Evolutionary conservation across 2,888 invertebrate species (phyloP).

Genomic region (Thyatira batis): DNA sequence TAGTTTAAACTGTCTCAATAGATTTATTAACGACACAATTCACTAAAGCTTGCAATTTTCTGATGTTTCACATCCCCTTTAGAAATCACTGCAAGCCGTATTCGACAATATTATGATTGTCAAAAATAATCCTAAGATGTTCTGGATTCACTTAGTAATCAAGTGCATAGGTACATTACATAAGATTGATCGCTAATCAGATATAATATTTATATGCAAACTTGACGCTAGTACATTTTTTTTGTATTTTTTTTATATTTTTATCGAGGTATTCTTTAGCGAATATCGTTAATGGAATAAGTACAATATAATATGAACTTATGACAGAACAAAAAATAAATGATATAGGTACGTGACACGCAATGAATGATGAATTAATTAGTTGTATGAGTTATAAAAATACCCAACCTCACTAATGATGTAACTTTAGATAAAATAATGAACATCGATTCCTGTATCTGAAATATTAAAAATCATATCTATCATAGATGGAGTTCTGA

Average conservation of each 20-base stretch:
- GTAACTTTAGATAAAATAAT: conserved; percentile 45
- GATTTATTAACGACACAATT: conserved; percentile 35
- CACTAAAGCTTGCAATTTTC: conserved; percentile 46
- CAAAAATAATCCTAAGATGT: conserved; percentile 60
- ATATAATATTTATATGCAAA: conserved; percentile 76
- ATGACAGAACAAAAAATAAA: conserved; percentile 63
- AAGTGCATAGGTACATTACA: conserved; percentile 78
- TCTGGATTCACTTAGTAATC: conserved; percentile 48
- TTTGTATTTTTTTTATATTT: conserved; percentile 65
- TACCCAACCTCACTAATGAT: conserved; percentile 69
- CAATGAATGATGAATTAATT: conserved; percentile 64
- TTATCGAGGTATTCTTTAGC: conserved; percentile 71
- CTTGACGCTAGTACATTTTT: conserved; percentile 65
- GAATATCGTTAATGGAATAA: conserved; percentile 79
- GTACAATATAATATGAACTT: conserved; percentile 78
- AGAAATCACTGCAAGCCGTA: conserved; percentile 45
- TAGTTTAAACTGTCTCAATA: conserved; percentile 14
- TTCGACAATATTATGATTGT: conserved; percentile 45
- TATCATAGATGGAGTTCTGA: conserved; percentile 24
- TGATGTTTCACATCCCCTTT: conserved; percentile 45
- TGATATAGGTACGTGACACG: conserved; percentile 61
- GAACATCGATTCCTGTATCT: conserved; percentile 38
- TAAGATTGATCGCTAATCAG: conserved; percentile 74
- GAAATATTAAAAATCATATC: conserved; percentile 33
- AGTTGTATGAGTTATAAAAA: conserved; percentile 64